phyloP scores from a whole-genome alignment of 2,888 invertebrate species.

The Melipona bicolor region DNA sequence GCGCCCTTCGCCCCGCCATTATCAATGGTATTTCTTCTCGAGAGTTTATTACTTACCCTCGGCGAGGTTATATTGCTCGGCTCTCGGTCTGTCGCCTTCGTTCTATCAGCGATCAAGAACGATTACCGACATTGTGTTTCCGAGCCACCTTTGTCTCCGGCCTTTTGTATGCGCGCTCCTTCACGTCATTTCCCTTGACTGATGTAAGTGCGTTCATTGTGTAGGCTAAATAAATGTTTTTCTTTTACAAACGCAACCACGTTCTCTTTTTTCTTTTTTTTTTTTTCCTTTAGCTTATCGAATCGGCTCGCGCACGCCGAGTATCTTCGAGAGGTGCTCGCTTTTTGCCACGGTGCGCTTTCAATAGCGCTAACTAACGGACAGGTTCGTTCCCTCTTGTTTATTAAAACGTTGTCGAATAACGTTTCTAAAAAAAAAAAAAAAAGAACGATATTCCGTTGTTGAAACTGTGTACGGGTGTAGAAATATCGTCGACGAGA shows the following conservation, averaged over 20 bases:
- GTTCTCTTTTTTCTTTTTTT: neutral
- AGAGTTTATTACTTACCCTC: conserved; percentile 65
- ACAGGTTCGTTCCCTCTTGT: neutral
- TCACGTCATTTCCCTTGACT: conserved; percentile 74
- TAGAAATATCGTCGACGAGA: neutral
- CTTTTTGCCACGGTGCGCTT: neutral
- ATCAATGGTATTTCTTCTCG: conserved; percentile 62
- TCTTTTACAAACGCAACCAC: conserved; percentile 23
- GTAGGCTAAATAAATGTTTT: conserved; percentile 48
- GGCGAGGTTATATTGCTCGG: conserved; percentile 61
- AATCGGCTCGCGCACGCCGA: conserved; percentile 7
- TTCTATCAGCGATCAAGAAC: conserved; percentile 68
- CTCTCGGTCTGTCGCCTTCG: conserved; percentile 71
- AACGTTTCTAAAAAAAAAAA: neutral
- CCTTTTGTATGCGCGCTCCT: conserved; percentile 67
- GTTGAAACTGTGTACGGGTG: neutral
- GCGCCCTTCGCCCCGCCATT: conserved; percentile 56
- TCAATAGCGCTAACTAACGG: neutral
- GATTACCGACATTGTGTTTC: conserved; percentile 68
- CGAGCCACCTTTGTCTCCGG: conserved; percentile 68
- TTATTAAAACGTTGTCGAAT: neutral
- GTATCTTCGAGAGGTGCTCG: conserved; percentile 1
- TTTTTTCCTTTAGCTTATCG: conserved; percentile 17
- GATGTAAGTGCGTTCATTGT: conserved; percentile 68
- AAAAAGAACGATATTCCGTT: neutral